Percentiles rank a stretch among this genome's conserved stretches.
phyloP scores from a whole-genome alignment of 1,140 invertebrate genomes.

The Cylas formicarius region DNA sequence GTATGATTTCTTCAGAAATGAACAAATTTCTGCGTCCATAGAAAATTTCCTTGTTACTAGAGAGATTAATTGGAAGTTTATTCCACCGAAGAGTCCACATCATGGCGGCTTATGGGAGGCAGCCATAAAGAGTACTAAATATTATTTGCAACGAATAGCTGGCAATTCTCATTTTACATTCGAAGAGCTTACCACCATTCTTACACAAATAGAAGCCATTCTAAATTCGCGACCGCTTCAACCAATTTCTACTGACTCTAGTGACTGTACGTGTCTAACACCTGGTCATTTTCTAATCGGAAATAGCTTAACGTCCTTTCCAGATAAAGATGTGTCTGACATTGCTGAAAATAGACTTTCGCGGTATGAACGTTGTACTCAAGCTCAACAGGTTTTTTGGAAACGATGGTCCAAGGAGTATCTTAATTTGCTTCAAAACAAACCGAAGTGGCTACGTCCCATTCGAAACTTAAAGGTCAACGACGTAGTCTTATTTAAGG shows the following conservation, averaged over 20 bases:
- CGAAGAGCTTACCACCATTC: constrained; percentile 29
- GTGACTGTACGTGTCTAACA: constrained; percentile 30
- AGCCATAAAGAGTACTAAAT: constrained; percentile 31
- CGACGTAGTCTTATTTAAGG: constrained; percentile 37
- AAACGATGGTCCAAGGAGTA: constrained; percentile 26
- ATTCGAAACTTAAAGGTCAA: constrained; percentile 13
- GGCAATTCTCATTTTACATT: constrained; percentile 31
- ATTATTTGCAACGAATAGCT: constrained; percentile 30
- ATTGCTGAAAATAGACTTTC: constrained; percentile 16
- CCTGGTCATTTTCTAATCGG: constrained; percentile 42
- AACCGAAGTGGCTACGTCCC: constrained; percentile 23
- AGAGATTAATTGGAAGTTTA: constrained; percentile 27
- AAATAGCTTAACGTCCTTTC: constrained; percentile 23
- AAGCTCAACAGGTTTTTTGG: constrained; percentile 11
- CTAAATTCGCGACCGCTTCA: constrained; percentile 37
- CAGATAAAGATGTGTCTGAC: constrained; percentile 14
- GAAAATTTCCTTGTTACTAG: background rate
- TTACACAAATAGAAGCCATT: constrained; percentile 27
- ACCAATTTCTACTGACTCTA: constrained; percentile 27
- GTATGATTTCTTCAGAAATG: constrained; percentile 6
- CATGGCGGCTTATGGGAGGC: constrained; percentile 32
- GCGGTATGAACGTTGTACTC: constrained; percentile 24
- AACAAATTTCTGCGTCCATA: background rate
- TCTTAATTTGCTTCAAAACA: constrained; percentile 19
- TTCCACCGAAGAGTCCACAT: constrained; percentile 30